Base-by-base conservation (phyloP, 2,113 vertebrate species). In the Apteryx mantelli region DNA sequence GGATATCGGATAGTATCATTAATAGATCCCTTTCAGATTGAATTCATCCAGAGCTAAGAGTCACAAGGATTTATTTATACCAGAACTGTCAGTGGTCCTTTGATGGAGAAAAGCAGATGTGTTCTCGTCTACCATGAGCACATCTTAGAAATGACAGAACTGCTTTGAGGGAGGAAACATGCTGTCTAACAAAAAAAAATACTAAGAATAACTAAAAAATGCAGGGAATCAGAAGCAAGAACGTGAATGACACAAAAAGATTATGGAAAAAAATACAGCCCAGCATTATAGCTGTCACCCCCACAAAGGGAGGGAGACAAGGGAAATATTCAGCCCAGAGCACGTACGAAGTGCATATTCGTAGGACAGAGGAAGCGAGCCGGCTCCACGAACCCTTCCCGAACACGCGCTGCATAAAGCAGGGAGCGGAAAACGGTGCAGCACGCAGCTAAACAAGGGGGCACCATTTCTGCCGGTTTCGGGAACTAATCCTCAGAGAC, bases 61-160 rank as follows among this genome's bases (percentile, higher is more conserved):
- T 22, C 13, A 40, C 3, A 25, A 46, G 3, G 52, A 66, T 9
- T 73, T 40, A 25, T 2, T 82, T 42, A 21, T 12, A 32, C 13
- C 44, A 81, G 46, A 78, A 63, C 1, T 9, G 7, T 7, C 12
- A 55, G 5, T 7, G 34, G 11, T 52, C 3, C n/a, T 52, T 42
- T 5, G 0, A 40, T 0, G 0, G 9, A 26, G 66, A 18, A 18
- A 40, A 38, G 1, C 4, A 50, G 4, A 14, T 0, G 10, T 3
- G 26, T 0, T 13, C 71, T 11, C 53, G 25, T 12, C 34, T 58
- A 28, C 3, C 38, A 52, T 19, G 25, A 12, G 58, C 38, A 88
- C 48, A 34, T 12, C 71, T 88, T 1, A 16, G 34, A 84, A 53
- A 28, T 2, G 44, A 48, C 53, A 56, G 19, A 77, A n/a, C 9